A percentile compares a stretch with the other conserved stretches of the same genome.
phyloP scores from a whole-genome alignment of 2,888 invertebrate species.

The Cheilosia soror region DNA sequence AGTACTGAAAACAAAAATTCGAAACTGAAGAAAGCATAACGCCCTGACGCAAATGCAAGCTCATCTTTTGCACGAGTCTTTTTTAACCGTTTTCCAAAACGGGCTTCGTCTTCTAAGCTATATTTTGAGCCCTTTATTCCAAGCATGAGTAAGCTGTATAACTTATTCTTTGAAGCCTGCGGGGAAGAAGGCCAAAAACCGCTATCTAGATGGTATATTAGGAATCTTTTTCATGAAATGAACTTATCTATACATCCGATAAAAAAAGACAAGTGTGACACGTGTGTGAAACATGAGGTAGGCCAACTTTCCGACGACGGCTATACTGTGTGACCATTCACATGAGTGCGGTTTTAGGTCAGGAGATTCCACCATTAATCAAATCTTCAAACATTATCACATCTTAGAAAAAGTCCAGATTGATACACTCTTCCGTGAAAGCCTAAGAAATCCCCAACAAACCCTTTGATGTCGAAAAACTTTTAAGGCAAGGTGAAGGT shows the following conservation, averaged over 20 bases:
- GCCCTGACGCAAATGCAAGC: conserved; percentile 6
- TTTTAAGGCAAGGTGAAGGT: no score
- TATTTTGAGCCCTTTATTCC: conserved; percentile 25
- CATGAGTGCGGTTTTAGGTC: no score
- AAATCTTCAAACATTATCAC: no score
- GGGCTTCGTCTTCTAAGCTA: conserved; percentile 16
- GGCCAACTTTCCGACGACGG: conserved; percentile 12
- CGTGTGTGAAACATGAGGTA: no score
- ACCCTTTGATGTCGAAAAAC: no score
- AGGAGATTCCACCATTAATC: no score
- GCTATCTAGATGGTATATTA: conserved; percentile 25
- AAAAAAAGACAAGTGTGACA: conserved; percentile 24
- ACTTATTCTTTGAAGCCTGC: conserved; percentile 15
- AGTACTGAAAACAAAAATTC: neutral
- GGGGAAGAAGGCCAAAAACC: conserved; percentile 21
- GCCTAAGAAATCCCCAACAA: no score
- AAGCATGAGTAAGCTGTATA: conserved; percentile 21
- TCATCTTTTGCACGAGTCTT: neutral
- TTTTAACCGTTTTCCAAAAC: conserved; percentile 5
- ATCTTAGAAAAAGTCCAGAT: no score
- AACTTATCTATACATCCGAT: conserved; percentile 22
- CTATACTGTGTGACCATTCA: neutral
- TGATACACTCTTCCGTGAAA: no score
- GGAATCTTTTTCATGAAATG: conserved; percentile 29
- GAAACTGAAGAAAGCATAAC: neutral